Conservation (phyloP, 2,888 invertebrate species). For the Scaptomyza polygonia region DNA sequence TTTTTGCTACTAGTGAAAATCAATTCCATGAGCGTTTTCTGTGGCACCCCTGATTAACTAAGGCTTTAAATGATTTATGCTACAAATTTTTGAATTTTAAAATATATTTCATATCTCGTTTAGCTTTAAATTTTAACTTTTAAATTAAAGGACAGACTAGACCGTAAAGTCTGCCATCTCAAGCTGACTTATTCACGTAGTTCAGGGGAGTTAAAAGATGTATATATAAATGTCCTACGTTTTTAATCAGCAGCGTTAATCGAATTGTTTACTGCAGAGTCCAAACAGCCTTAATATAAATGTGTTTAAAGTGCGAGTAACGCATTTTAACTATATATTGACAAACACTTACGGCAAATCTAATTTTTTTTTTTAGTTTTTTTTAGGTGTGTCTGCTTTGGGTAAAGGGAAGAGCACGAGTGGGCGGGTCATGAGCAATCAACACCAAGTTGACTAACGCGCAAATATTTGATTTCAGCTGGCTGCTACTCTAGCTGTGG, state of each 20-base stretch:
- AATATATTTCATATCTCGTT: too few species aligned
- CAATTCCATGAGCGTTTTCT: too few species aligned
- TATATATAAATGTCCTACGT: neutral
- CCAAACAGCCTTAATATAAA: neutral
- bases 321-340: conserved; percentile 11
- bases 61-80: too few species aligned
- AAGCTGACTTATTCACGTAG: too few species aligned
- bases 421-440: conserved; percentile 52
- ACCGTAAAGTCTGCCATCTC: too few species aligned
- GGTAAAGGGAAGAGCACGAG: neutral
- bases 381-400: conserved; percentile 1
- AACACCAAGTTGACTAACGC: conserved; percentile 48
- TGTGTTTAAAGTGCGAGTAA: neutral
- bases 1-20: too few species aligned
- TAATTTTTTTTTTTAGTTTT: conserved; percentile 9
- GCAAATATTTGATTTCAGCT: conserved; percentile 69
- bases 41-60: too few species aligned
- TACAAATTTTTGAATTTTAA: too few species aligned
- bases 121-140: too few species aligned
- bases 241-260: conserved; percentile 1
- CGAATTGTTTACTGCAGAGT: conserved; percentile 1
- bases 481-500: conserved; percentile 55
- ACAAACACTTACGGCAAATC: conserved; percentile 14
- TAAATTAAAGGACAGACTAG: too few species aligned
- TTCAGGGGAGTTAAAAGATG: too few species aligned